Evolutionary conservation across 1,140 invertebrate species (phyloP).

Genomic region (Lutraria rhynchaena): DNA sequence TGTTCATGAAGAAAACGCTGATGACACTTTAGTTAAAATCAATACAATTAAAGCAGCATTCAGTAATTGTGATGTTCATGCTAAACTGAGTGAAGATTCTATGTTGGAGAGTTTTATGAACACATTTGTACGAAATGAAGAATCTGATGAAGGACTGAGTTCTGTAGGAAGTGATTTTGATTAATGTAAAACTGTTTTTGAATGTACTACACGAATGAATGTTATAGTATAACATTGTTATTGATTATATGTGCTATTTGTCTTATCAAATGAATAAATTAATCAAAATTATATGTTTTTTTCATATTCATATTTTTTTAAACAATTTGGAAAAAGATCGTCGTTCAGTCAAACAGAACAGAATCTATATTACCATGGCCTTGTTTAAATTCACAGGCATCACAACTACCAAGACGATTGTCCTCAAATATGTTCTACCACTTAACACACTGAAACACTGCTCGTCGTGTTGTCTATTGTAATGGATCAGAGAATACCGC

Average conservation of each 20-base stretch:
- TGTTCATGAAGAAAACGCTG: background rate
- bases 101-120: conserved; percentile 9
- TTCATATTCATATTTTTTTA: background rate
- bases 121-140: background rate
- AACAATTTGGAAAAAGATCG: background rate
- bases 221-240: background rate
- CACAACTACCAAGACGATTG: background rate
- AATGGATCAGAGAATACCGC: too few relatives aligned
- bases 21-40: background rate
- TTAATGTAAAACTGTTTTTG: too few relatives aligned
- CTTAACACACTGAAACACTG: too few relatives aligned
- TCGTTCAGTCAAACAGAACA: background rate
- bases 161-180: conserved; percentile 13
- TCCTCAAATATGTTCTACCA: too few relatives aligned
- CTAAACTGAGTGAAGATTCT: background rate
- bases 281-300: background rate
- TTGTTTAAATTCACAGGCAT: background rate
- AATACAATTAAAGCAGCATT: background rate
- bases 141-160: conserved; percentile 10
- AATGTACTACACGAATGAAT: too few relatives aligned
- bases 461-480: too few relatives aligned
- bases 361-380: background rate
- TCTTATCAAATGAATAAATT: too few relatives aligned
- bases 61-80: background rate
- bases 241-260: too few relatives aligned